Conservation (phyloP, 2,888 invertebrate genomes). For the Morinoia aosen region DNA sequence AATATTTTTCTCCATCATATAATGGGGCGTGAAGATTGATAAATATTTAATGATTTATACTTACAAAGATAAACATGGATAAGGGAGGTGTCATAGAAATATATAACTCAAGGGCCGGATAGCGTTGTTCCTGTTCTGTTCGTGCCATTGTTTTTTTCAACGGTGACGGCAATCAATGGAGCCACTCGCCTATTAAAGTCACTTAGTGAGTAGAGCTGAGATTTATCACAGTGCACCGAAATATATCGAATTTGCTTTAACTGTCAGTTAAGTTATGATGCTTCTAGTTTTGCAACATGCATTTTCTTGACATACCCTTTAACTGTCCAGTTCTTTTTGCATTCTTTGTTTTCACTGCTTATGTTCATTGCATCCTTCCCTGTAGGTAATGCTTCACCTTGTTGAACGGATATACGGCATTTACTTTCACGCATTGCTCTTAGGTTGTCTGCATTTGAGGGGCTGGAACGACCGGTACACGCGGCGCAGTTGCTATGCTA, state of each 20-base stretch:
- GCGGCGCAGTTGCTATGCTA: neutral
- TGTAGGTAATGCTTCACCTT: neutral
- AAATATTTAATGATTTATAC: neutral
- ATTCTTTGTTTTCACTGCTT: neutral
- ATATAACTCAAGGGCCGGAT: neutral
- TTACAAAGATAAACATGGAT: neutral
- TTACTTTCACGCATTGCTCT: neutral
- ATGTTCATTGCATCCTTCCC: neutral
- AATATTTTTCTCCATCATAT: neutral
- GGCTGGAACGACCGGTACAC: neutral
- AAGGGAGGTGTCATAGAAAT: neutral
- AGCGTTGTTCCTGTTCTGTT: neutral
- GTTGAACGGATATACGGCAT: neutral
- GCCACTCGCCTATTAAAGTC: neutral
- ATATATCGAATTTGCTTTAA: neutral
- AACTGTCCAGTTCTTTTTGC: neutral
- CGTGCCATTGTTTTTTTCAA: neutral
- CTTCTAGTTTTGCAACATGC: neutral
- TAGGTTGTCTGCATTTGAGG: neutral
- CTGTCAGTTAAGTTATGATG: neutral
- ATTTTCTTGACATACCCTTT: neutral
- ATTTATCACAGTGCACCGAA: neutral
- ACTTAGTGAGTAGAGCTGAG: neutral
- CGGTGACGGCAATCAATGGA: neutral
- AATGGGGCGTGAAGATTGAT: neutral